A percentile compares a stretch with the other conserved stretches of the same genome.
Conservation (phyloP, 1,140 invertebrate species). For the Aphidius gifuensis region DNA sequence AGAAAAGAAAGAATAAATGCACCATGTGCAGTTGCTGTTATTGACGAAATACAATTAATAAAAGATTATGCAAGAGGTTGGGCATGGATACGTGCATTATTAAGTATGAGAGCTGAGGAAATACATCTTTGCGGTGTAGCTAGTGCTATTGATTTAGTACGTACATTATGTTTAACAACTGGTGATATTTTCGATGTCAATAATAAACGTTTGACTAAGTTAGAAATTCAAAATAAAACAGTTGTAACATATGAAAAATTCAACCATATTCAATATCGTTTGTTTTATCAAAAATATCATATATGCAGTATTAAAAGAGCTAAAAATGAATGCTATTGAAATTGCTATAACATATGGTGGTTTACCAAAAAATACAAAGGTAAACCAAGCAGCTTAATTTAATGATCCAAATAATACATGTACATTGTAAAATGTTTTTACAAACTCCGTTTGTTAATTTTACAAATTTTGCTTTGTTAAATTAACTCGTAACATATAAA, state of each 20-base stretch:
- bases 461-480: no score
- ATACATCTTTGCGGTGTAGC: constrained; percentile 96
- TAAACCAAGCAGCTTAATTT: constrained; percentile 94
- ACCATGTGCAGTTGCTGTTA: constrained; percentile 93
- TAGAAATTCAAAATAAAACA: constrained; percentile 76
- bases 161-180: no score
- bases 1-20: constrained; percentile 86
- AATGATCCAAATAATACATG: constrained; percentile 93
- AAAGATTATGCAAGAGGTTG: constrained; percentile 86
- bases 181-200: no score
- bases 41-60: constrained; percentile 99
- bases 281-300: constrained; percentile 98
- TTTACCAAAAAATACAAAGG: constrained; percentile 85
- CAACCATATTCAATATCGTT: constrained; percentile 92
- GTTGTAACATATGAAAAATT: constrained; percentile 77
- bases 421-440: no score
- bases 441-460: no score
- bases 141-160: constrained; percentile 81
- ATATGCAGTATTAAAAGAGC: constrained; percentile 78
- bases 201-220: no score
- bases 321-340: constrained; percentile 81
- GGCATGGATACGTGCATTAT: constrained; percentile 97
- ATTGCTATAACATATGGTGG: constrained; percentile 96
- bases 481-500: no score
- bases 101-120: constrained; percentile 83